Base-by-base conservation (phyloP, 2,113 vertebrate species). In the Cynopterus brachyotis region DNA sequence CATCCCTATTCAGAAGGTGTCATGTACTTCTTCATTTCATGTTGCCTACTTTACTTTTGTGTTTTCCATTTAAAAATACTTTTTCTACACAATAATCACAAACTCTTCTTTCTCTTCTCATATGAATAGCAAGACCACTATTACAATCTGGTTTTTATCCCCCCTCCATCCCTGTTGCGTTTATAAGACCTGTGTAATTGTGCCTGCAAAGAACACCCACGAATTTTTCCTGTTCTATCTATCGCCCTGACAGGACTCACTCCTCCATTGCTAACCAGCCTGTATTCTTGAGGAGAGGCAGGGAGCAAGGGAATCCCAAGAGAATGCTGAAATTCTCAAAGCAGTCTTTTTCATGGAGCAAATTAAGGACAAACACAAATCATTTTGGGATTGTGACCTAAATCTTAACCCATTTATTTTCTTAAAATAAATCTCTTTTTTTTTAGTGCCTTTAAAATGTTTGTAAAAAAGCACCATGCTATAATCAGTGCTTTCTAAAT, bases 321-420 rank as follows among this genome's bases (percentile, higher is more conserved):
- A 93, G 96, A 47, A 55, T 37, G 45, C 67, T 22, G 42, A 85
- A 97, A 78, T 67, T 95, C 98, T 95, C 96, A 95, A 26, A 96
- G 95, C 83, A 90, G 86, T 64, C 76, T 90, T 97, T 92, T 94
- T 96, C 89, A 76, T 93, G 69, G 69, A 97, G 96, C 67, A 95
- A 97, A 98, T 98, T 93, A 97, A 98, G 98, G 98, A 94, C 98
- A 97, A 96, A 97, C 37, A 92, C 94, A 97, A 96, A 96, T 96
- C 96, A 92, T 97, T 97, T 96, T 89, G 95, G 97, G 97, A 98
- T 97, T 97, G 96, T 60, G 93, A 97, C 97, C 11, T 40, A 96
- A 81, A 97, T 98, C 94, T 97, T 97, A 96, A 97, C 94, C 97
- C 96, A 96, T 96, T 95, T 45, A 40, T 97, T 89, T 96, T 93